Evolutionary conservation across 2,797 vertebrate species (phyloP).

Genomic region (Mus minutoides): DNA sequence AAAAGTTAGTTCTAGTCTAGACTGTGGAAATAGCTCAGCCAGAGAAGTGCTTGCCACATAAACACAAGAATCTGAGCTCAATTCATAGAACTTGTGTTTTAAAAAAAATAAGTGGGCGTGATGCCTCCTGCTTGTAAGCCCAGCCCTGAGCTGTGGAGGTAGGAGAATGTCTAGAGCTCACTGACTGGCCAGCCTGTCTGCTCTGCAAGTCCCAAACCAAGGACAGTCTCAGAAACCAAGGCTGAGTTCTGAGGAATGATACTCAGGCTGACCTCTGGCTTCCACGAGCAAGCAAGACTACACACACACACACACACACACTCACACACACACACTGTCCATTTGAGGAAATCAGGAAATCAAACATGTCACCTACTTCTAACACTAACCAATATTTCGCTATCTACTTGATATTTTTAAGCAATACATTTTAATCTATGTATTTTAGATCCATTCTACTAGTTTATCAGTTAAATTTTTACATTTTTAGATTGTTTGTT

Average conservation of each 20-base stretch:
- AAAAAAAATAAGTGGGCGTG: background rate
- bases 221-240: background rate
- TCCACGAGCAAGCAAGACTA: too few relatives aligned
- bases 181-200: background rate
- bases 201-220: background rate
- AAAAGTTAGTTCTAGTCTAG: background rate
- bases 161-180: background rate
- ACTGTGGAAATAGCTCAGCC: background rate
- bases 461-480: background rate
- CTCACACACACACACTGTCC: too few relatives aligned
- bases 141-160: background rate
- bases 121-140: background rate
- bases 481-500: background rate
- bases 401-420: constrained; percentile 48
- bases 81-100: background rate
- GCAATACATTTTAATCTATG: background rate
- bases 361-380: background rate
- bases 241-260: background rate
- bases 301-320: background rate
- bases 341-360: too few relatives aligned
- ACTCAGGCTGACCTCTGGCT: background rate
- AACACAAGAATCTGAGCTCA: background rate
- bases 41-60: background rate
- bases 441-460: background rate
- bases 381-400: background rate